Base-by-base conservation (phyloP, 2,888 invertebrate species). In the Nasonovia ribisnigri region DNA sequence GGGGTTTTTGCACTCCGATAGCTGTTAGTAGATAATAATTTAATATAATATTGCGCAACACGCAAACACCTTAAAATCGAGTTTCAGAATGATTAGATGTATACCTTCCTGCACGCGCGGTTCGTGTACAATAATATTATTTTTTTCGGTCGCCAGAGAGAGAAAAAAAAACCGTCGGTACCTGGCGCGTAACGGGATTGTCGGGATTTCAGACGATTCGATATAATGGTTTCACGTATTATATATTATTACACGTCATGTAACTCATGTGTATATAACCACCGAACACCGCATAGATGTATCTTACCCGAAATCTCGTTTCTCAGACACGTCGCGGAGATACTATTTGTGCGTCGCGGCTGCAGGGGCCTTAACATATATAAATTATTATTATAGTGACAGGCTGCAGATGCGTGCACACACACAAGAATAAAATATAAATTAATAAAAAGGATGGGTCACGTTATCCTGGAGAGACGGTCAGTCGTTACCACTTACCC, bases 301-400 rank as follows among this genome's bases (percentile, higher is more conserved):
- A 57, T 57, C 26, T 26, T 86, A 86, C n/a, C 84, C 91, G 84
- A 91, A 84, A 91, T 91, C 57, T 91, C n/a, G 91, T 91, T 91
- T 60, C 57, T 86, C 57, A 57, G n/a, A 86, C 24, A 36, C 16
- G 46, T 57, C 24, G 4, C 5, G 11, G 42, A 54, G 77, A 67
- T 42, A 36, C 77, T 77, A 36, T 36, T 36, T 77, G 67, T 36
- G 67, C 67, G 36, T n/a, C 36, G 36, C 29, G 91, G 42, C 51
- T 54, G 42, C 77, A 54, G 91, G 84, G 91, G 91, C 26, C 90
- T 20, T 54, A 54, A 54, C 54, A 48, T n/a, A 46, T 46, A 60
- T 43, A 60, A 57, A 43, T 48, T 51, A 48, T 77, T 84, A 84
- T 84, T 54, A 84, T 84, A 42, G 84, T 54, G 91, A 84, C 91